A percentile compares a stretch with the other conserved stretches of the same genome.
phyloP scores from a whole-genome alignment of 2,113 vertebrate genomes.

The Hyla sarda region DNA sequence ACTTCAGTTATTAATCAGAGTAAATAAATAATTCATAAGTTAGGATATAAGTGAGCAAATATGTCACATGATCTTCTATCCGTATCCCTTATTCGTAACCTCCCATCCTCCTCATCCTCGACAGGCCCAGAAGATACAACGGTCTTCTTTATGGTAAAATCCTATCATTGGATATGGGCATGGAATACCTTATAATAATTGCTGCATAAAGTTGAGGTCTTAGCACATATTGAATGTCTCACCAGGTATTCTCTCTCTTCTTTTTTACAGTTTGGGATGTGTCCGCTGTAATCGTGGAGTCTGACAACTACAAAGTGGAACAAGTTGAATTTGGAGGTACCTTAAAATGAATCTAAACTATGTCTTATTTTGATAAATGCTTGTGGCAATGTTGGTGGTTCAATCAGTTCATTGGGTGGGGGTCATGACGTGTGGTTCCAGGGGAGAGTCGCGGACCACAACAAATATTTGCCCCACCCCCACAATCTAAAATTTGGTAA shows the following conservation, averaged over 20 bases:
- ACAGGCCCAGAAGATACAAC: neutral
- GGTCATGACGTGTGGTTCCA: too few species aligned
- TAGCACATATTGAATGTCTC: constrained; percentile 1
- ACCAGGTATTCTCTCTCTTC: neutral
- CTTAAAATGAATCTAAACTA: constrained; percentile 40
- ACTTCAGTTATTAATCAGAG: too few species aligned
- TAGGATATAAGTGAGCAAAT: neutral
- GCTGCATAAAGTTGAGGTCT: neutral
- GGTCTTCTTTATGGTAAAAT: neutral
- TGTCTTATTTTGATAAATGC: neutral
- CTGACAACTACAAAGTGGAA: constrained; percentile 70
- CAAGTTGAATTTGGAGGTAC: constrained; percentile 78
- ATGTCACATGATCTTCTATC: neutral
- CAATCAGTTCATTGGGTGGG: too few species aligned
- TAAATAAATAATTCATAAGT: too few species aligned
- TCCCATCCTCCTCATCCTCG: neutral
- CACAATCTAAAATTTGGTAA: too few species aligned
- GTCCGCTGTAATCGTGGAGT: constrained; percentile 70
- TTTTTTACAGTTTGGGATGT: constrained; percentile 69
- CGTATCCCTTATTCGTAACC: neutral
- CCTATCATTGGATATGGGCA: neutral
- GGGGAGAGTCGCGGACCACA: too few species aligned
- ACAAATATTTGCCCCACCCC: too few species aligned
- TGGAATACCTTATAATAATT: neutral
- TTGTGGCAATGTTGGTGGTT: neutral